Conservation (phyloP, 2,113 vertebrate genomes). For the Urocitellus parryii region DNA sequence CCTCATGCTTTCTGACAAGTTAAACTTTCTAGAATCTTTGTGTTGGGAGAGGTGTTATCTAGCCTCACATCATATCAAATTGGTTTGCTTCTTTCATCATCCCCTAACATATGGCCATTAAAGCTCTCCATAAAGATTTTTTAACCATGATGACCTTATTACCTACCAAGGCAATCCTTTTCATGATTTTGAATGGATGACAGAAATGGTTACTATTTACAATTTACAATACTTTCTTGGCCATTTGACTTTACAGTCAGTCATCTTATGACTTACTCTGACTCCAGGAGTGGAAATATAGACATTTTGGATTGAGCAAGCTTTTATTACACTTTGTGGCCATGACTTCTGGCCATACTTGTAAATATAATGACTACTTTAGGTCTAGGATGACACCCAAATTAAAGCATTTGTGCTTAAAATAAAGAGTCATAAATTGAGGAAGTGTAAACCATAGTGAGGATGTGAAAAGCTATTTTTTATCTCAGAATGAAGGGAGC, state of each 20-base stretch:
- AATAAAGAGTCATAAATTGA: constrained; percentile 47
- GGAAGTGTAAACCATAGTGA: constrained; percentile 35
- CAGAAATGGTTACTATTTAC: constrained; percentile 31
- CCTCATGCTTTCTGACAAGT: constrained; percentile 18
- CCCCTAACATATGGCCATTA: neutral
- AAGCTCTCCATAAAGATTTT: constrained; percentile 41
- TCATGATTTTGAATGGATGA: constrained; percentile 36
- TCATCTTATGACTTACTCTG: constrained; percentile 37
- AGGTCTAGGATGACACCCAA: constrained; percentile 34
- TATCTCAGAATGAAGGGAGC: constrained; percentile 17
- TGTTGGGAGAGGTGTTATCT: constrained; percentile 21
- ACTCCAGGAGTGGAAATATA: constrained; percentile 31
- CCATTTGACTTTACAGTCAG: neutral
- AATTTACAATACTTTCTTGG: constrained; percentile 26
- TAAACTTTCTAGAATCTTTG: constrained; percentile 40
- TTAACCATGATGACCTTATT: neutral
- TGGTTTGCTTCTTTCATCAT: constrained; percentile 36
- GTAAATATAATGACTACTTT: constrained; percentile 36
- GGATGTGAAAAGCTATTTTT: constrained; percentile 15
- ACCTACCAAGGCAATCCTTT: neutral
- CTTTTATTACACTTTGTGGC: constrained; percentile 64
- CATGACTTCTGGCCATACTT: constrained; percentile 25
- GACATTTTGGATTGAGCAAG: constrained; percentile 56
- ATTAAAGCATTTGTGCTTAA: constrained; percentile 59
- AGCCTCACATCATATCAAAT: neutral